Evolutionary conservation across 2,113 vertebrate genomes (phyloP).

Genomic region (Malurus elegans): DNA sequence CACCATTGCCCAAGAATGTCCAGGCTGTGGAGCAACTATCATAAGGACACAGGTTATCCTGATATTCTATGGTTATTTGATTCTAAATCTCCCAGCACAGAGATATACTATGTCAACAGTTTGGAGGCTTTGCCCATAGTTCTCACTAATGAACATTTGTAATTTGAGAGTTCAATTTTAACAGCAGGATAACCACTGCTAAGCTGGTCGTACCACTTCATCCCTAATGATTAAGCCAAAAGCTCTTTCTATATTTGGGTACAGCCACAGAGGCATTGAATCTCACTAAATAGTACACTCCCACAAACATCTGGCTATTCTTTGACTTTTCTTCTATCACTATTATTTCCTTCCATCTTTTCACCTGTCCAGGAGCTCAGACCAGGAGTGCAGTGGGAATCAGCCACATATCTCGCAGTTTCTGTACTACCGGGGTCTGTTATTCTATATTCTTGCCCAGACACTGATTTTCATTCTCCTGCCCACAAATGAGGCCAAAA

Average conservation of each 20-base stretch:
- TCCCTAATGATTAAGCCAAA: background rate
- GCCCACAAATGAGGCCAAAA: background rate
- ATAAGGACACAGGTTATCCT: background rate
- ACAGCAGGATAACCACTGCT: slow-evolving; percentile 5
- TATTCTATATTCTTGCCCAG: background rate
- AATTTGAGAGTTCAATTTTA: background rate
- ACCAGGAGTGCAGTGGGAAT: background rate
- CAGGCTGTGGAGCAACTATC: background rate
- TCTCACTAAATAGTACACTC: background rate
- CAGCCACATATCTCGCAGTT: background rate
- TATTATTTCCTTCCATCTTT: background rate
- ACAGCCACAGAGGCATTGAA: background rate
- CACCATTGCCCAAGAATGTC: background rate
- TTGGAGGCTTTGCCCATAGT: background rate
- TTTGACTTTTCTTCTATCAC: background rate
- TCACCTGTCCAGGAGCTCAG: background rate
- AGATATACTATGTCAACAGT: background rate
- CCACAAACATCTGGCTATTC: background rate
- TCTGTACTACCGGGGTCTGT: background rate
- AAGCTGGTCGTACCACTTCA: background rate
- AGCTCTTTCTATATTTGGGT: background rate
- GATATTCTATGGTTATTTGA: background rate
- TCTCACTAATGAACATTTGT: background rate
- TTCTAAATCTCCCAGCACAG: background rate
- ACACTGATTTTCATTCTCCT: background rate